phyloP scores from a whole-genome alignment of 64 coral and sea anemone genomes.

The Pachyseris speciosa region DNA sequence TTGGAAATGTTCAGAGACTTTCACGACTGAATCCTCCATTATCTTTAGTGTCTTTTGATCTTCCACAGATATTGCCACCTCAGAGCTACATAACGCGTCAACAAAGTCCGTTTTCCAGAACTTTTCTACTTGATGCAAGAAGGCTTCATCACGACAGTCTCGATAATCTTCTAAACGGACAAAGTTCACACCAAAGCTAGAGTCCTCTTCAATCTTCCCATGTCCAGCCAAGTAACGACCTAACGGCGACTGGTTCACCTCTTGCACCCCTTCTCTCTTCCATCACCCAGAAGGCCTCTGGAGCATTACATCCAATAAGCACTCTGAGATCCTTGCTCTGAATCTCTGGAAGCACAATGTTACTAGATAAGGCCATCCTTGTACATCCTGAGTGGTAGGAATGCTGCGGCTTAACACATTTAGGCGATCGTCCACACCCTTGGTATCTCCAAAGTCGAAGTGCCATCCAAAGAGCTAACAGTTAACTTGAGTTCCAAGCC shows the following conservation, averaged over 20 bases:
- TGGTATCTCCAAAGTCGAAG: not conserved
- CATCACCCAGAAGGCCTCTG: constrained; percentile 72
- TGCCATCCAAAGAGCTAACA: not conserved
- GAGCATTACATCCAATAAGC: constrained; percentile 71
- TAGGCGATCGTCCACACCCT: constrained; percentile 21
- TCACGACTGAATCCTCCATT: not conserved
- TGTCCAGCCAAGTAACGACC: constrained; percentile 54
- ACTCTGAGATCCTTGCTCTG: constrained; percentile 31
- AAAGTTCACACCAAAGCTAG: constrained; percentile 34
- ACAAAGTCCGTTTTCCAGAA: constrained; percentile 11
- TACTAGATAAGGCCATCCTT: constrained; percentile 37
- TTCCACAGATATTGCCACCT: not conserved
- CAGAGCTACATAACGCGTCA: not conserved
- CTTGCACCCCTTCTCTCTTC: constrained; percentile 24
- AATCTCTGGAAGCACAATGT: constrained; percentile 28
- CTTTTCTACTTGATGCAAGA: not conserved
- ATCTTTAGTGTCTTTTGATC: not conserved
- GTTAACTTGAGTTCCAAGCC: constrained; percentile 32
- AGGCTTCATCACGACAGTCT: not conserved
- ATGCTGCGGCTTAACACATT: not conserved
- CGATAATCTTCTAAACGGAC: not conserved
- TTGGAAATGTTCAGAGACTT: not conserved
- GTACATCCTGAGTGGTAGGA: not conserved
- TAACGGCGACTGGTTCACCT: constrained; percentile 65
- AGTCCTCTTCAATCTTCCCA: not conserved